A percentile compares a stretch with the other conserved stretches of the same genome.
phyloP scores from a whole-genome alignment of 1,140 invertebrate genomes.

The Drosophila bipectinata region DNA sequence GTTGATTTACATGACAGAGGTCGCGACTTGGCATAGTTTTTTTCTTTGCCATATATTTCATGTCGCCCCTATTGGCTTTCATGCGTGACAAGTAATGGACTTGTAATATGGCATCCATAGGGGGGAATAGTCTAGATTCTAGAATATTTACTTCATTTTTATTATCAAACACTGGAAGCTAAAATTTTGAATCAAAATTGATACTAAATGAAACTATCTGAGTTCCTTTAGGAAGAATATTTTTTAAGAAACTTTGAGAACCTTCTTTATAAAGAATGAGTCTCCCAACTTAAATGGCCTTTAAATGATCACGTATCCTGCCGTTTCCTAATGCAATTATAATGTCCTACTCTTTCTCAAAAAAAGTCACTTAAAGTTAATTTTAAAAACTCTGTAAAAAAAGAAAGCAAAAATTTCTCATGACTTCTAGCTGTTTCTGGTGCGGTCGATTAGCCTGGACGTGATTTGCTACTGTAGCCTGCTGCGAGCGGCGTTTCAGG shows the following conservation, averaged over 20 bases:
- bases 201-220: no score
- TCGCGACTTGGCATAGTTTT: conserved; percentile 72
- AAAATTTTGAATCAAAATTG: no score
- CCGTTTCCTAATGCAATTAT: conserved; percentile 21
- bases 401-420: conserved; percentile 3
- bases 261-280: not conserved
- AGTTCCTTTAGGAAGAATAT: no score
- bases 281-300: conserved; percentile 6
- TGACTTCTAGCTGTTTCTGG: conserved; percentile 35
- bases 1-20: conserved; percentile 77
- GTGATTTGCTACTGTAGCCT: conserved; percentile 45
- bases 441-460: conserved; percentile 34
- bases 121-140: conserved; percentile 4
- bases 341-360: conserved; percentile 25
- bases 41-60: conserved; percentile 22
- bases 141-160: not conserved
- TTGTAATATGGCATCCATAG: conserved; percentile 3
- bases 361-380: conserved; percentile 12
- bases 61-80: conserved; percentile 18
- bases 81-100: conserved; percentile 41
- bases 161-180: no score
- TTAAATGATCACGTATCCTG: conserved; percentile 5
- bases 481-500: conserved; percentile 25
- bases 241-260: not conserved
- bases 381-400: not conserved